These are phyloP conservation scores for Kradibia gibbosae DNA, from an alignment of 1,140 invertebrate genomes.

Conservation along the genomic window DNA sequence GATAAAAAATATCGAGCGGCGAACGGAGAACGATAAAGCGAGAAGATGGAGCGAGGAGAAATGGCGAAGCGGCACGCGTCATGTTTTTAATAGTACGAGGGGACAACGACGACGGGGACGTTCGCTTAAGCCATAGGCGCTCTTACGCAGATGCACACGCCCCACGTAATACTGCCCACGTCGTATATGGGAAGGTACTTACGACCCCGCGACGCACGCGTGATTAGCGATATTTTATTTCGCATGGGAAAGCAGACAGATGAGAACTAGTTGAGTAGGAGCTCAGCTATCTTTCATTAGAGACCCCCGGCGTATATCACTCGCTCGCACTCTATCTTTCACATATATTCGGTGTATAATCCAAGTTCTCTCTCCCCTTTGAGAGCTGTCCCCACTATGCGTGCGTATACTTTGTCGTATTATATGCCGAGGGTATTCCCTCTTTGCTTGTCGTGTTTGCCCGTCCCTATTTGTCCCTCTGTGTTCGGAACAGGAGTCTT, in stretches of 20 bases:
- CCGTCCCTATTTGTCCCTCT: conserved; percentile 14
- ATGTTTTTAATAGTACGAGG: conserved; percentile 27
- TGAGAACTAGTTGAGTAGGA: conserved; percentile 73
- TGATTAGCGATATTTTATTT: conserved; percentile 75
- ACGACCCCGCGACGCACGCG: conserved; percentile 63
- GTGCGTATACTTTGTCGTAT: conserved; percentile 42
- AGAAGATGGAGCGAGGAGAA: conserved; percentile 49
- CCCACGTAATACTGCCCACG: conserved; percentile 36
- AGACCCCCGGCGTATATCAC: conserved; percentile 53
- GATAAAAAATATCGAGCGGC: too few relatives aligned
- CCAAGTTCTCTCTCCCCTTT: conserved; percentile 14
- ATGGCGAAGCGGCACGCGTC: conserved; percentile 46
- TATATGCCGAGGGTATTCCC: conserved; percentile 40
- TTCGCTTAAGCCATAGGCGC: conserved; percentile 17
- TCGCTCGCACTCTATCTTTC: conserved; percentile 49
- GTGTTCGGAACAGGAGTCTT: not conserved
- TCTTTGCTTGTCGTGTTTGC: conserved; percentile 28
- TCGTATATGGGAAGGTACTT: conserved; percentile 63
- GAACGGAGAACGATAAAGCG: not conserved
- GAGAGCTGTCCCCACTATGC: conserved; percentile 25
- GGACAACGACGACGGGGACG: conserved; percentile 28
- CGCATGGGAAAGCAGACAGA: conserved; percentile 73
- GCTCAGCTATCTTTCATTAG: conserved; percentile 72
- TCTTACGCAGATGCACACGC: conserved; percentile 59
- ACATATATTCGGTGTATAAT: conserved; percentile 45